Percentiles rank a stretch among this genome's conserved stretches.
These are phyloP conservation scores for Acholoe squamosa DNA, from an alignment of 2,888 invertebrate species.

Conservation along the genomic window DNA sequence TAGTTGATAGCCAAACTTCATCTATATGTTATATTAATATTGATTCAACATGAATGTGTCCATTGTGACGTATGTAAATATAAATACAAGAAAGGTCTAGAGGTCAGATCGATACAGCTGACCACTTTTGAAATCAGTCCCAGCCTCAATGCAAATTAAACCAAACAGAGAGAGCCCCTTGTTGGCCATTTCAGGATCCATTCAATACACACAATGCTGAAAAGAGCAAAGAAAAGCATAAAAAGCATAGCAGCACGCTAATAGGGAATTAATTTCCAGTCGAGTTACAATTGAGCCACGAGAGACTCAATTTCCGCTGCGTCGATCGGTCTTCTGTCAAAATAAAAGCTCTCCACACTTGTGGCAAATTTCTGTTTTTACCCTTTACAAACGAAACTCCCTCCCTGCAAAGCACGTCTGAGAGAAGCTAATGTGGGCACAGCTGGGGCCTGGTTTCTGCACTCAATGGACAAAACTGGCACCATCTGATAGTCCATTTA, in stretches of 20 bases:
- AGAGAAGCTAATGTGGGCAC: background rate
- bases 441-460: too few relatives aligned
- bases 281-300: background rate
- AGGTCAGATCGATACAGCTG: too few relatives aligned
- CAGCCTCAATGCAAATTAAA: too few relatives aligned
- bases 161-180: too few relatives aligned
- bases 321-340: background rate
- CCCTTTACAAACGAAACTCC: background rate
- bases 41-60: too few relatives aligned
- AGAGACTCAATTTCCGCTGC: constrained; percentile 14
- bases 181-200: too few relatives aligned
- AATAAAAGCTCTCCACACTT: background rate
- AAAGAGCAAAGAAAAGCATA: background rate
- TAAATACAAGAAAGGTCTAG: background rate
- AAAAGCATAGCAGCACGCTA: background rate
- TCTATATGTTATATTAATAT: background rate
- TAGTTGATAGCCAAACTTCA: too few relatives aligned
- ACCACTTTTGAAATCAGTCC: too few relatives aligned
- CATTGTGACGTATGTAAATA: background rate
- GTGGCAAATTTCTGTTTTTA: background rate
- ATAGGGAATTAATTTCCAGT: constrained; percentile 21
- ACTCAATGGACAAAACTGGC: too few relatives aligned
- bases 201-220: too few relatives aligned
- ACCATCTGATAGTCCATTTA: too few relatives aligned
- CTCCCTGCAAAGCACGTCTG: background rate